These are phyloP conservation scores for Apis dorsata DNA, from an alignment of 1,140 invertebrate genomes.

Conservation along the genomic window DNA sequence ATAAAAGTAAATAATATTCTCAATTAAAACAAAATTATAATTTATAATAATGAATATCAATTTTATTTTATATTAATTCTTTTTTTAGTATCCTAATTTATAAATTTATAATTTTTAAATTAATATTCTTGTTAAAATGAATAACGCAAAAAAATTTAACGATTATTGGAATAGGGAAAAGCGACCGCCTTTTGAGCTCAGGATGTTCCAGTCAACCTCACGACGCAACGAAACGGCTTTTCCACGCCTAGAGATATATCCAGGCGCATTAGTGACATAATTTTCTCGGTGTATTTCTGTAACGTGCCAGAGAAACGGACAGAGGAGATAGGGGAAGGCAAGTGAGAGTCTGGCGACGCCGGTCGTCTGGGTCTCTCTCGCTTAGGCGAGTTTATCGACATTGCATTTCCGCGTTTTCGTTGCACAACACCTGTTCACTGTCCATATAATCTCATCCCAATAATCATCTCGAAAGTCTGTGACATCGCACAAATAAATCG, in stretches of 20 bases:
- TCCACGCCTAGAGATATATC: slow-evolving; percentile 62
- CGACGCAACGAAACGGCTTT: slow-evolving; percentile 46
- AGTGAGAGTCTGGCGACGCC: slow-evolving; percentile 65
- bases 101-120: too few species aligned
- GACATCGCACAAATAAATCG: neutral
- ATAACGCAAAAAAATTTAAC: neutral
- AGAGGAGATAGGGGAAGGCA: slow-evolving; percentile 32
- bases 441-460: slow-evolving; percentile 43
- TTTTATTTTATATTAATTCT: too few species aligned
- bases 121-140: neutral
- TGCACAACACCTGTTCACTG: slow-evolving; percentile 68
- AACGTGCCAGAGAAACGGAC: slow-evolving; percentile 51
- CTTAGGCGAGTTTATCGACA: slow-evolving; percentile 56
- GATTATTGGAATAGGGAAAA: neutral
- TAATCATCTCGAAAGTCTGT: slow-evolving; percentile 32
- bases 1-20: too few species aligned
- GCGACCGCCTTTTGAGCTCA: neutral
- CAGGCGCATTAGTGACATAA: slow-evolving; percentile 69
- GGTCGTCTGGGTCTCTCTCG: slow-evolving; percentile 58
- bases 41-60: too few species aligned
- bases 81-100: neutral
- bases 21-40: too few species aligned
- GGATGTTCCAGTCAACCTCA: slow-evolving; percentile 5
- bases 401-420: slow-evolving; percentile 69
- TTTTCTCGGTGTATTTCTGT: slow-evolving; percentile 69